Evolutionary conservation across 2,888 invertebrate genomes (phyloP), one percentile per base, ranked within the genome.

Genomic region (Cheilosia scutellata): DNA sequence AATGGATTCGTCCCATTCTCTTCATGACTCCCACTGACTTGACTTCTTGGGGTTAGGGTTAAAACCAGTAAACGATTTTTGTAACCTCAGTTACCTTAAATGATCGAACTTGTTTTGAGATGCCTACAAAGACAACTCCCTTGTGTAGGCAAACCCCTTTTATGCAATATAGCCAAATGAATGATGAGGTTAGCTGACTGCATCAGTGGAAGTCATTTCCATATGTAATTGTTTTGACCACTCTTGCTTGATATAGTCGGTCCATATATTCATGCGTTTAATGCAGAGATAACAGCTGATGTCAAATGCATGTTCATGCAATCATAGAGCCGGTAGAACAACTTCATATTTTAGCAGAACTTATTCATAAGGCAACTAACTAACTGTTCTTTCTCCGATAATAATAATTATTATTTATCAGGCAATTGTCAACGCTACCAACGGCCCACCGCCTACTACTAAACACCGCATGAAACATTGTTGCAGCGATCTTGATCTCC

Each of bases 401-500:
- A 37, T 0, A 9, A 37, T 37, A 37, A 37, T 47, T 6, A 20
- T 13, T 51, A 27, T 51, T 11, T 25, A 51, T 13, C 27, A 11
- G 27, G 51, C 5, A 27, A 27, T 25, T 29, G 51, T 51, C 25
- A 51, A 27, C 51, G 27, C 25, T 51, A 25, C 3, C 13, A n/a
- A 16, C 16, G 44, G 3, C 7, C 16, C 6, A 5, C 9, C 47
- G 47, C 27, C 13, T 27, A 29, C 51, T 4, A 11, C 25, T 27
- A 5, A 13, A 51, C 27, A 25, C 4, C 16, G 27, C 37, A 3
- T 4, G 20, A 29, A 44, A 65, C 65, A n/a, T 49, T 63, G 49
- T 66, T 66, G 65, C 51, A 53, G 16, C 11, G 33, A 3, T 47
- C 27, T 58, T 25, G 47, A 37, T 27, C 31, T 16, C 4, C 27